A percentile compares a stretch with the other conserved stretches of the same genome.
These are phyloP conservation scores for Platycheirus albimanus DNA, from an alignment of 2,888 invertebrate species.

Conservation along the genomic window DNA sequence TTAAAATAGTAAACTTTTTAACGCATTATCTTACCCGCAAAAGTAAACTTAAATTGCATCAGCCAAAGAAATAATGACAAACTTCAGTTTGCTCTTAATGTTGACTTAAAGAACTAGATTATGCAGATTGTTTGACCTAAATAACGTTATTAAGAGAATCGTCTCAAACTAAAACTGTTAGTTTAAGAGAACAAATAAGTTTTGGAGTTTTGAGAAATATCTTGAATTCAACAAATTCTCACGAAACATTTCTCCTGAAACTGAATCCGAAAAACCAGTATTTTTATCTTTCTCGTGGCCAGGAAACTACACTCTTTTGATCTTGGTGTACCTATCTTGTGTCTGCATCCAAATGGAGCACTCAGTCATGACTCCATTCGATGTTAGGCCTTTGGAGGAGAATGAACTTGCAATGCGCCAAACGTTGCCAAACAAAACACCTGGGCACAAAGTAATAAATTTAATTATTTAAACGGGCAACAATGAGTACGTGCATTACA, in stretches of 20 bases:
- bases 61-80: constrained; percentile 42
- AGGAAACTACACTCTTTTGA: neutral
- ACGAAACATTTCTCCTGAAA: neutral
- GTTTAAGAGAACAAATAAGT: no score
- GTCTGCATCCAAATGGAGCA: constrained; percentile 3
- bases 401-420: constrained; percentile 46
- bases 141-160: constrained; percentile 31
- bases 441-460: constrained; percentile 14
- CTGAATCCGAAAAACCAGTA: neutral
- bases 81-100: neutral
- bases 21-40: constrained; percentile 16
- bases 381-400: constrained; percentile 36
- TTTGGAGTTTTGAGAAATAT: no score
- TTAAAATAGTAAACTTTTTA: no score
- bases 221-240: neutral
- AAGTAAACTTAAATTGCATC: constrained; percentile 42
- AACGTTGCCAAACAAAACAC: constrained; percentile 17
- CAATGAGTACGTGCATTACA: constrained; percentile 49
- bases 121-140: constrained; percentile 33
- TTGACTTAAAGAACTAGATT: constrained; percentile 12
- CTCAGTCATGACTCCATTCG: constrained; percentile 22
- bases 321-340: neutral
- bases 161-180: no score
- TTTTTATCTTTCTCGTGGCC: neutral
- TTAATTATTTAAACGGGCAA: constrained; percentile 48